These are phyloP conservation scores for Coboldia fuscipes DNA, from an alignment of 1,140 invertebrate species.

Conservation along the genomic window DNA sequence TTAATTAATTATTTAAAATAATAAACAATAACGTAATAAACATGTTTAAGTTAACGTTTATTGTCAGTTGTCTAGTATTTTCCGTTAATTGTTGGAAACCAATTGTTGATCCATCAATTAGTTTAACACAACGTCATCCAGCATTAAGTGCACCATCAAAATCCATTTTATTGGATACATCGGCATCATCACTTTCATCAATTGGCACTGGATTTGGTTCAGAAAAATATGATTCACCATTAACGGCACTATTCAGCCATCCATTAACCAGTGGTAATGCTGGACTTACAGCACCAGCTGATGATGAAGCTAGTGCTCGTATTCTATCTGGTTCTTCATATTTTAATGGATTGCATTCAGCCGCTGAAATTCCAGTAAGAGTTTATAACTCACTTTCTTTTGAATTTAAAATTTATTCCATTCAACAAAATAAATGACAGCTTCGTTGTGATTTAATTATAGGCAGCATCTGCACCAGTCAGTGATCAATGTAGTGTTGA, in stretches of 20 bases:
- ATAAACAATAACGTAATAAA: too few species aligned
- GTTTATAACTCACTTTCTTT: not conserved
- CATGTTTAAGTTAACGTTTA: too few species aligned
- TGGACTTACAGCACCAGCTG: not conserved
- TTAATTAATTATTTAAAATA: too few species aligned
- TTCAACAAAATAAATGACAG: not conserved
- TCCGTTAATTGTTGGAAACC: slow-evolving; percentile 20
- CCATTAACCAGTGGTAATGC: not conserved
- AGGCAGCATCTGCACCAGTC: not conserved
- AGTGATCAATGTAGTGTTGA: slow-evolving; percentile 15
- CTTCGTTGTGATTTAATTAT: not conserved
- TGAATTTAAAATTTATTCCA: not conserved
- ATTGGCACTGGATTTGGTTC: not conserved
- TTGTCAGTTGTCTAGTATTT: too few species aligned
- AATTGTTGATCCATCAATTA: slow-evolving; percentile 10
- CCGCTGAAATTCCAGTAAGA: not conserved
- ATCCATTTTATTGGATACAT: not conserved
- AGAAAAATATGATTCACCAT: not conserved
- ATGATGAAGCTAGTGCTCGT: not conserved
- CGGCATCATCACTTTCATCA: not conserved
- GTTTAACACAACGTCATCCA: slow-evolving; percentile 17
- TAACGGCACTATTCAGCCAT: not conserved
- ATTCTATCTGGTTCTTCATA: not conserved
- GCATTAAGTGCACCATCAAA: slow-evolving; percentile 5
- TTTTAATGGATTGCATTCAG: not conserved